Base-by-base conservation (phyloP, 2,113 vertebrate genomes). In the Felis chaus region DNA sequence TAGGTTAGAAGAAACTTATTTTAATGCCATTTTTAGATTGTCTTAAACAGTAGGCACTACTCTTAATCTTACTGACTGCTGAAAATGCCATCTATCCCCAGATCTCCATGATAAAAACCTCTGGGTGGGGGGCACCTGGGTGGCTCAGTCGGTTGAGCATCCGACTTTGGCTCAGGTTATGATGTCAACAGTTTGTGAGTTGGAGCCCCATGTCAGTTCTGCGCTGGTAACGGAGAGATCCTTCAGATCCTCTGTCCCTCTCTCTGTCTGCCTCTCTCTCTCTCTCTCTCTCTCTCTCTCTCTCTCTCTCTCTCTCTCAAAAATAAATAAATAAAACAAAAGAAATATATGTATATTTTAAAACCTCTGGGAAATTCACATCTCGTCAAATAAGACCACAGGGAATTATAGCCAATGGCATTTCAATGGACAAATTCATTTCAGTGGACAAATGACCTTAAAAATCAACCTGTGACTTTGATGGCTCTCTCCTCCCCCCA, bases 381-480 rank as follows among this genome's bases (percentile, higher is more conserved):
- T 65, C 7, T 88, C 76, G 39, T 87, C 69, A 89, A 78, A 68
- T 14, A 25, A 61, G n/a, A 74, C 29, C 16, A 71, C 6, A 79
- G 69, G 15, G 41, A 79, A 69, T 90, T 63, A 50, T 4, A 93
- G 80, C 21, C 7, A 27, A 11, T 71, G n/a, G 2, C 71, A 18
- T 85, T 76, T 69, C 45, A 45, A 45, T 45, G 45, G 45, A 45
- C 45, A 45, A 45, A 45, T 45, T 45, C 45, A 45, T 45, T 45
- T 45, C 45, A 45, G 45, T n/a, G 23, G 53, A 69, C 61, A 93
- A 84, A 57, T 84, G 33, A 68, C 79, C 33, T 83, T 93, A 63
- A 84, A 96, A 96, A 57, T 66, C 36, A 89, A 6, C 68, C 21
- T 48, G 7, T 96, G 66, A 93, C n/a, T 89, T 93, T 57, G 57